A percentile compares a stretch with the other conserved stretches of the same genome.
Conservation (phyloP, 2,113 vertebrate species). For the Pseudorasbora parva region DNA sequence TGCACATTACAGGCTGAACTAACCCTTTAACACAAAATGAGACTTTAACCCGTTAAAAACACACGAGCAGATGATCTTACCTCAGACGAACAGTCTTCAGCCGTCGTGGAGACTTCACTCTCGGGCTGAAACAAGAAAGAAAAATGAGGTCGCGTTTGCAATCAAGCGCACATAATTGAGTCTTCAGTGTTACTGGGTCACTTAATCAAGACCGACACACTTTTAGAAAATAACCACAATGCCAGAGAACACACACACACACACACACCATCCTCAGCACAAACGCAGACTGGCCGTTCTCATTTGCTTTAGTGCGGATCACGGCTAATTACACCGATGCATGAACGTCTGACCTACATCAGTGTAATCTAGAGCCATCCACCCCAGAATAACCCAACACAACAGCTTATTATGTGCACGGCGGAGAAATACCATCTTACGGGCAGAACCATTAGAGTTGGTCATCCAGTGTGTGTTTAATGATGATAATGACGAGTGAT, state of each 20-base stretch:
- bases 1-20: too few relatives aligned
- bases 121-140: constrained; percentile 81
- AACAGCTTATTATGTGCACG: neutral
- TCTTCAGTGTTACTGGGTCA: constrained; percentile 13
- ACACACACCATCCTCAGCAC: too few relatives aligned
- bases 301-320: neutral
- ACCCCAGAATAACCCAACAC: neutral
- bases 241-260: too few relatives aligned
- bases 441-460: neutral
- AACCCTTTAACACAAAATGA: too few relatives aligned
- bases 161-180: neutral
- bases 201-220: neutral
- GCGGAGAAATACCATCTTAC: neutral
- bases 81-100: constrained; percentile 95
- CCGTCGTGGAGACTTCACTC: constrained; percentile 91
- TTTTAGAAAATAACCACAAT: neutral
- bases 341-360: constrained; percentile 37
- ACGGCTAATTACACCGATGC: constrained; percentile 10
- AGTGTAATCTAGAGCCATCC: neutral
- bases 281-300: neutral
- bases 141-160: neutral
- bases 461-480: neutral
- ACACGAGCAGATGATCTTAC: constrained; percentile 64
- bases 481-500: neutral
- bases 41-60: neutral